Percentiles rank a stretch among this genome's conserved stretches.
phyloP scores from a whole-genome alignment of 1,140 invertebrate genomes.

The Alviniconcha marisindica region DNA sequence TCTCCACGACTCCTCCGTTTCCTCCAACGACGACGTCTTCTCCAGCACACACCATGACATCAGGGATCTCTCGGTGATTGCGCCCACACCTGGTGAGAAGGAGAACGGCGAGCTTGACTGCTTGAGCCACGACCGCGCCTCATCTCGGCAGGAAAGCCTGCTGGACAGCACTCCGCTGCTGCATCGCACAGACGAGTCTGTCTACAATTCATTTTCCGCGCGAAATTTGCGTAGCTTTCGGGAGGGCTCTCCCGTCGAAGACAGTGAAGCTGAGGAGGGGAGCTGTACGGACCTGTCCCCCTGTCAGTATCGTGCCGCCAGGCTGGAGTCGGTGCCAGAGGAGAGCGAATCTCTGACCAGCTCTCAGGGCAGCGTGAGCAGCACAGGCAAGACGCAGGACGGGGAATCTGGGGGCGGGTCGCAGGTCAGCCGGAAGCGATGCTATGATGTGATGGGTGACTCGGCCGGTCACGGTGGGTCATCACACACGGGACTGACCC shows the following conservation, averaged over 20 bases:
- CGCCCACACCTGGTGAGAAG: conserved; percentile 11
- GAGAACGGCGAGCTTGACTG: conserved; percentile 46
- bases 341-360: conserved; percentile 1
- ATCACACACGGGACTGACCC: conserved; percentile 9
- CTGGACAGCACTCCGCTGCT: conserved; percentile 68
- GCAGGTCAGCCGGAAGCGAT: conserved; percentile 3
- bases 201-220: conserved; percentile 68
- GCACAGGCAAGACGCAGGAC: not conserved
- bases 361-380: not conserved
- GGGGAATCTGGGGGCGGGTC: not conserved
- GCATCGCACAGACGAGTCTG: conserved; percentile 63
- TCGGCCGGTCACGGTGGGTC: not conserved
- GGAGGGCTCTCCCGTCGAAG: conserved; percentile 64
- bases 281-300: not conserved
- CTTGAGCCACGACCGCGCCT: conserved; percentile 62
- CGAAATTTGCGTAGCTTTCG: conserved; percentile 65
- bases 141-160: conserved; percentile 57
- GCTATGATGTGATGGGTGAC: conserved; percentile 2
- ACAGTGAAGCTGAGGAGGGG: conserved; percentile 50
- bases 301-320: not conserved
- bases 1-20: conserved; percentile 23
- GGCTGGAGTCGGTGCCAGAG: conserved; percentile 9
- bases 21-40: conserved; percentile 35
- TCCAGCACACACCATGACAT: conserved; percentile 20
- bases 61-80: conserved; percentile 24